Evolutionary conservation across 2,113 vertebrate species (phyloP).

Genomic region (Larimichthys polyactis): DNA sequence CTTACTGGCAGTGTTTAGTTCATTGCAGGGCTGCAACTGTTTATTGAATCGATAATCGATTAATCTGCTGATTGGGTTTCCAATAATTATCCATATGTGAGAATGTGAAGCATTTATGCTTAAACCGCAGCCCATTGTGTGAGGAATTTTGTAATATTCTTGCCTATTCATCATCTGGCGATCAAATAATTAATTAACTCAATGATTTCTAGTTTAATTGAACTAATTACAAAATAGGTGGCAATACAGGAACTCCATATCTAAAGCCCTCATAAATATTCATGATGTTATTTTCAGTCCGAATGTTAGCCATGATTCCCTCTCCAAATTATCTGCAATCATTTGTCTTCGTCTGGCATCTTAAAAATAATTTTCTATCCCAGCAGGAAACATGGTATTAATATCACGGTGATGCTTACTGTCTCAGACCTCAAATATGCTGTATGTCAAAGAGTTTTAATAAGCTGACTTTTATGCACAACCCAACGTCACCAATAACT

Average conservation of each 20-base stretch:
- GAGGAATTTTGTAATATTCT: not conserved
- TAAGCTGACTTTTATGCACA: not conserved
- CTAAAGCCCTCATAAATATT: not conserved
- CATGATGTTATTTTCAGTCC: not conserved
- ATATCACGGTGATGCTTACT: not conserved
- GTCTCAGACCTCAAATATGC: not conserved
- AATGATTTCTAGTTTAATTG: not conserved
- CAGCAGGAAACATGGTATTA: not conserved
- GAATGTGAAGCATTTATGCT: not conserved
- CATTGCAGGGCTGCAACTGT: not conserved
- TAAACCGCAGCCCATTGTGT: too few species aligned
- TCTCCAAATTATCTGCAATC: not conserved
- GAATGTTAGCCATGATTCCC: not conserved
- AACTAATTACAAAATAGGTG: not conserved
- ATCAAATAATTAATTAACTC: not conserved
- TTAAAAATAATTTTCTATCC: not conserved
- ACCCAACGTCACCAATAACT: not conserved
- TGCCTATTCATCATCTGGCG: not conserved
- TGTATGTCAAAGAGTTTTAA: not conserved
- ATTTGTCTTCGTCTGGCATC: not conserved
- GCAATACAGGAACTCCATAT: not conserved
- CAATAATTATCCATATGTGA: too few species aligned
- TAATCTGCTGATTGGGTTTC: not conserved
- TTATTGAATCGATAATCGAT: fast-evolving
- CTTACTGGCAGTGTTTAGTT: not conserved